Base-by-base conservation (phyloP, 2,797 vertebrate species). In the Chaenodraco wilsoni region DNA sequence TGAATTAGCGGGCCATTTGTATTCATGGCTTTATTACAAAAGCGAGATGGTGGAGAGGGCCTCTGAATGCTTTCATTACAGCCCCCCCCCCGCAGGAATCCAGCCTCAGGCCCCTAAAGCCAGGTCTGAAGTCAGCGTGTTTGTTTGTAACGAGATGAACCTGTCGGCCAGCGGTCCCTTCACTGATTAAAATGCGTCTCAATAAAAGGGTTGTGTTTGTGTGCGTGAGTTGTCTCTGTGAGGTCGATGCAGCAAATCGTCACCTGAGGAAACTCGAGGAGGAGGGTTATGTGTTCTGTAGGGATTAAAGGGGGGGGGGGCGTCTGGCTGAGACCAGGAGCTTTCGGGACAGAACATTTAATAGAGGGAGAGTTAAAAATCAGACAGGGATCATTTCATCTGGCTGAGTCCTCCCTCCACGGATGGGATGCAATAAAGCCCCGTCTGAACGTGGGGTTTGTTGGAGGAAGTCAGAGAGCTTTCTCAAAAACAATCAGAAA, bases 101-200 rank as follows among this genome's bases (percentile, higher is more conserved):
- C 73, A 59, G 74, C 76, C 65, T 65, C 55, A 76, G 80, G 87
- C 48, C 52, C 72, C 54, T 54, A 66, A 84, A 86, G 77, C 78
- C 81, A 64, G 12, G 78, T 83, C 87, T 90, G 78, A 84, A 81
- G 67, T 80, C 72, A 60, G 65, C 46, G 1, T 64, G 68, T 79
- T 87, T 82, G 79, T 88, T 86, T 83, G 79, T 88, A 89, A 90
- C 83, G 77, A 85, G 84, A 88, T 86, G 85, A 89, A 88, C 81
- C 78, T 70, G 76, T 37, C 33, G 54, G 69, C 59, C 77, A 78
- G 76, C 79, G 51, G 64, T 43, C 50, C 63, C 57, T 72, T 63
- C n/a, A 12, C 69, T 85, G 81, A 90, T 91, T 88, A 87, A 89
- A 90, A 81, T 64, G 54, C 69, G 16, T 16, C 46, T 51, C 37